Percentiles rank a stretch among this genome's conserved stretches.
Evolutionary conservation across 2,113 vertebrate genomes (phyloP).

Genomic region (Madoqua kirkii): DNA sequence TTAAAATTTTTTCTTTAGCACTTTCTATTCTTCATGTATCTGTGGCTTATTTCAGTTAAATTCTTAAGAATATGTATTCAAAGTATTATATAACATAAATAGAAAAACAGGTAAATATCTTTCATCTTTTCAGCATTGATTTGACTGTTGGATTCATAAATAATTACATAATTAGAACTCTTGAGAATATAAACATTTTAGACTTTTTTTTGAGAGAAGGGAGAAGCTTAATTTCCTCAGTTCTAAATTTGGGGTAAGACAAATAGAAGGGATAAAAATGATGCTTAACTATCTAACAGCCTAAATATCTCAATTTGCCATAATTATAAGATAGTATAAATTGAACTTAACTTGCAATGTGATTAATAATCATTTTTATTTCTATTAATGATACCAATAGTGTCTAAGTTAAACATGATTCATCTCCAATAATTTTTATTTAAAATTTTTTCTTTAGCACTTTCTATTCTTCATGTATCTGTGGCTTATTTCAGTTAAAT

Average conservation of each 20-base stretch:
- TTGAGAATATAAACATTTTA: neutral
- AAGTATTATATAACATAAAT: neutral
- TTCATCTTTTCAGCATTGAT: neutral
- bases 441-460: neutral
- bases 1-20: neutral
- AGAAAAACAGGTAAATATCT: neutral
- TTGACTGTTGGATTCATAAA: neutral
- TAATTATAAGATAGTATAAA: neutral
- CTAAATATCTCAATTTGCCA: neutral
- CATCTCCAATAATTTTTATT: neutral
- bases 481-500: neutral
- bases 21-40: neutral
- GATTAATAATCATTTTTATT: neutral
- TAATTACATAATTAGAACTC: neutral
- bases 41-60: neutral
- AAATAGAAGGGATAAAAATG: neutral
- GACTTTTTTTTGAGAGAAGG: neutral
- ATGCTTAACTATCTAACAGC: neutral
- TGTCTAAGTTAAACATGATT: neutral
- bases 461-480: neutral
- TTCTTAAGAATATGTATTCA: neutral
- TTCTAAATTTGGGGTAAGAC: neutral
- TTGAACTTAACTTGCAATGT: neutral
- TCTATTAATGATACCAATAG: neutral
- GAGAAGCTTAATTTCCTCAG: neutral